These are phyloP conservation scores for Coreius guichenoti DNA, from an alignment of 2,797 vertebrate genomes.

Conservation along the genomic window DNA sequence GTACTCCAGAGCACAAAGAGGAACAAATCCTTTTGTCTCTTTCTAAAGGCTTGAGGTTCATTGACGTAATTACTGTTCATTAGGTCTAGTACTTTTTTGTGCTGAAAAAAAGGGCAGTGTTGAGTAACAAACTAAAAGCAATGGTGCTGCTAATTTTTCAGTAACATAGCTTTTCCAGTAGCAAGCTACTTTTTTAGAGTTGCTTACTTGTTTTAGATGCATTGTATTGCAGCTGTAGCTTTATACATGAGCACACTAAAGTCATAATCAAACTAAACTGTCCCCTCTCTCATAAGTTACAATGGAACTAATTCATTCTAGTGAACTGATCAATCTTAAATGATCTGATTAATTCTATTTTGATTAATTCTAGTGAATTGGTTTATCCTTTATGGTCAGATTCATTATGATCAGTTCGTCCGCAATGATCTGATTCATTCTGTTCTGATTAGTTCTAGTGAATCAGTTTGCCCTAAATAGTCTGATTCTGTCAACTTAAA, in stretches of 20 bases:
- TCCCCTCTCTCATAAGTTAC: not conserved
- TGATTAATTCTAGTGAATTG: not conserved
- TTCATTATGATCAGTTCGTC: not conserved
- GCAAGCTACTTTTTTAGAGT: not conserved
- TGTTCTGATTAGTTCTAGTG: not conserved
- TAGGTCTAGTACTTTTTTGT: slow-evolving; percentile 1
- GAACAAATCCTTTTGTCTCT: slow-evolving; percentile 30
- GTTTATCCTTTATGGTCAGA: not conserved
- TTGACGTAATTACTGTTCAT: not conserved
- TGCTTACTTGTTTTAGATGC: not conserved
- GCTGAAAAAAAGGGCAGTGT: not conserved
- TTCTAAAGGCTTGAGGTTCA: slow-evolving; percentile 31
- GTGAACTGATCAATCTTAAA: not conserved
- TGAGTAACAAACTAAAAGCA: not conserved
- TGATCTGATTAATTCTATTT: not conserved
- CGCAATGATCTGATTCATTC: not conserved
- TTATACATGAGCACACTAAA: not conserved
- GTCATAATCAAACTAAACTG: not conserved
- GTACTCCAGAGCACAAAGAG: slow-evolving; percentile 38
- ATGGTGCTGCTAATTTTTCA: not conserved
- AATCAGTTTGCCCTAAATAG: not conserved
- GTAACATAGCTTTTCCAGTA: not conserved
- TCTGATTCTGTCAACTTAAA: not conserved
- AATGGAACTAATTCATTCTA: not conserved
- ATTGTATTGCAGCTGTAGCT: not conserved